Percentiles rank a stretch among this genome's conserved stretches.
Evolutionary conservation across 2,113 vertebrate species (phyloP).

Genomic region (Ictalurus punctatus): DNA sequence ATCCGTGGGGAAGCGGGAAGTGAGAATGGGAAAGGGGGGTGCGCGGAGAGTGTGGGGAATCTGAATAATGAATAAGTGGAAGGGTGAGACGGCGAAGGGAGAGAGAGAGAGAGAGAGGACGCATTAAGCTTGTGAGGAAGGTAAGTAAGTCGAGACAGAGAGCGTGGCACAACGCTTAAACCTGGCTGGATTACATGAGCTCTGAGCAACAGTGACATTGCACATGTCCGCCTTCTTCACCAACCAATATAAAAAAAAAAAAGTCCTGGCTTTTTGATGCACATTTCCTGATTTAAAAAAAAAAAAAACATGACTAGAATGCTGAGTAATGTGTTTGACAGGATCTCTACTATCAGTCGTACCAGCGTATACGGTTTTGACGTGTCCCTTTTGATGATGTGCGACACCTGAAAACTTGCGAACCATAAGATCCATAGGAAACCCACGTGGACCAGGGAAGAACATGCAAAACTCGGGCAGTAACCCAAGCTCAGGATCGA

Average conservation of each 20-base stretch:
- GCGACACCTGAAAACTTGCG: background rate
- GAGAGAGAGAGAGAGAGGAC: background rate
- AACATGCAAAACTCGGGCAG: background rate
- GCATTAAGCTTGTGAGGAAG: background rate
- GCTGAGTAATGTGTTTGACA: background rate
- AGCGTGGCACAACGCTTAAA: conserved; percentile 39
- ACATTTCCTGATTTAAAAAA: background rate
- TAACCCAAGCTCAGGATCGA: background rate
- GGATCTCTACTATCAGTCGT: background rate
- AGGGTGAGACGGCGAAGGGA: conserved; percentile 49
- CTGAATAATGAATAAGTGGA: conserved; percentile 52
- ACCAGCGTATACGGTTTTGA: background rate
- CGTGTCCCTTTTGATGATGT: background rate
- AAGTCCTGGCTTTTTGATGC: background rate
- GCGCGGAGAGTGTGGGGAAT: conserved; percentile 13
- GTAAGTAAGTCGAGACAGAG: background rate
- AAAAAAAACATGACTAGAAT: background rate
- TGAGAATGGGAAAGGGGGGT: conserved; percentile 55
- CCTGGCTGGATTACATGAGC: conserved; percentile 52
- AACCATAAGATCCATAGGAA: background rate
- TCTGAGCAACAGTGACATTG: conserved; percentile 56
- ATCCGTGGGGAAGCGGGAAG: conserved; percentile 57
- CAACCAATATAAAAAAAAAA: conserved; percentile 5
- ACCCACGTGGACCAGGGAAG: background rate
- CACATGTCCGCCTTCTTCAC: conserved; percentile 22